Percentiles rank a stretch among this genome's conserved stretches.
phyloP scores from a whole-genome alignment of 2,113 vertebrate genomes.

The Eidolon helvum region DNA sequence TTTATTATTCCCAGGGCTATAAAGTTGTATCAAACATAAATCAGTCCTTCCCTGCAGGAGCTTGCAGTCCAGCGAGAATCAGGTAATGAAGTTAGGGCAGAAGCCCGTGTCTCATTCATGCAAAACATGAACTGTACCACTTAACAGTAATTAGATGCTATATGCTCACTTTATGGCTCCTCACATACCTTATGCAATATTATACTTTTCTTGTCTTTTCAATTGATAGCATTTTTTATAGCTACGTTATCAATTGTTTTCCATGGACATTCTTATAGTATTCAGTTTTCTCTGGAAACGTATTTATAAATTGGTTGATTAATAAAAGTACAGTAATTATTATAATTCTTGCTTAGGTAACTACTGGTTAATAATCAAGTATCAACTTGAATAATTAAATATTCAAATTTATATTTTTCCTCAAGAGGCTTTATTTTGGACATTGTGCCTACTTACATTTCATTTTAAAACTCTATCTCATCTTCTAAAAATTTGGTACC shows the following conservation, averaged over 20 bases:
- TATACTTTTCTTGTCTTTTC: neutral
- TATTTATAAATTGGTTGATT: neutral
- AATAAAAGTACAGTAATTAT: neutral
- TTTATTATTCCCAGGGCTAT: neutral
- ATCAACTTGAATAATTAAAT: neutral
- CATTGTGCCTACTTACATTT: neutral
- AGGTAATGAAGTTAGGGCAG: neutral
- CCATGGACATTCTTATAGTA: neutral
- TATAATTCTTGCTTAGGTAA: neutral
- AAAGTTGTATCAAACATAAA: neutral
- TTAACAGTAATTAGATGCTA: neutral
- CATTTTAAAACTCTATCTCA: neutral
- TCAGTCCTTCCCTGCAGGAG: neutral
- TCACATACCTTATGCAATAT: neutral
- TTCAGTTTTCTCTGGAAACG: neutral
- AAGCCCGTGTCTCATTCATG: neutral
- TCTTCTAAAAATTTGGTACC: neutral
- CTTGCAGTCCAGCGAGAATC: neutral
- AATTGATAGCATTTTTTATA: neutral
- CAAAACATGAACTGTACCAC: neutral
- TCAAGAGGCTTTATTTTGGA: neutral
- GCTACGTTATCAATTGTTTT: neutral
- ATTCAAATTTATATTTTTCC: neutral
- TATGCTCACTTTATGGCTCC: neutral
- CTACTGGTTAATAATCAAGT: neutral